Percentiles rank a stretch among this genome's conserved stretches.
phyloP scores from a whole-genome alignment of 1,140 invertebrate species.

The Drosophila equinoxialis region DNA sequence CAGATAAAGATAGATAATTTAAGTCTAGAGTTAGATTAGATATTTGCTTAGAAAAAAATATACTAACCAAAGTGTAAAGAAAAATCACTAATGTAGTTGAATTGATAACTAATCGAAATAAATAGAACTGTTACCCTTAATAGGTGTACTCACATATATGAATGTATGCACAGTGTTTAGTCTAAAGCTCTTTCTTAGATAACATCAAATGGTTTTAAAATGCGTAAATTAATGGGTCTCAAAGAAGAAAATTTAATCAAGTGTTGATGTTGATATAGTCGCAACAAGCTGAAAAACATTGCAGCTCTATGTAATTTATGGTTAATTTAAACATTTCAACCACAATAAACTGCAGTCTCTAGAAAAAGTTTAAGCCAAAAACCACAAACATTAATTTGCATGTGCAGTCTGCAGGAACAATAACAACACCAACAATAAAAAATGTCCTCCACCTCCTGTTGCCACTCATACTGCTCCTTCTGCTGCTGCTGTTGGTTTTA shows the following conservation, averaged over 20 bases:
- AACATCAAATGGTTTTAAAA: background rate
- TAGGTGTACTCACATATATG: no score
- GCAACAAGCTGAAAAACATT: background rate
- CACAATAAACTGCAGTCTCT: conserved; percentile 57
- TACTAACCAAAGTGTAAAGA: no score
- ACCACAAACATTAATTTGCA: conserved; percentile 48
- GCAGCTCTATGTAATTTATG: conserved; percentile 10
- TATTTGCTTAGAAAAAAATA: no score
- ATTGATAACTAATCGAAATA: no score
- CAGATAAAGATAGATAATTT: no score
- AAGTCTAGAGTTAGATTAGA: no score
- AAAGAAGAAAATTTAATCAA: conserved; percentile 15
- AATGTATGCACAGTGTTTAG: no score
- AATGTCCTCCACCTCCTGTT: background rate
- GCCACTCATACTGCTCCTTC: background rate
- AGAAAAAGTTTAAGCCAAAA: conserved; percentile 37
- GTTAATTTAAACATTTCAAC: conserved; percentile 30
- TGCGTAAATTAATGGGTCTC: background rate
- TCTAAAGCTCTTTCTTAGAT: background rate
- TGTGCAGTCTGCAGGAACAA: conserved; percentile 27
- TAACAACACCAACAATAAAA: conserved; percentile 20
- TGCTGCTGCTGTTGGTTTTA: background rate
- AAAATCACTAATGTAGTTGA: no score
- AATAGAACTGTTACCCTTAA: no score
- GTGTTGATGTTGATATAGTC: conserved; percentile 15